These are phyloP conservation scores for Steatocranus sp. DNA, from an alignment of 2,797 vertebrate species.

Conservation along the genomic window DNA sequence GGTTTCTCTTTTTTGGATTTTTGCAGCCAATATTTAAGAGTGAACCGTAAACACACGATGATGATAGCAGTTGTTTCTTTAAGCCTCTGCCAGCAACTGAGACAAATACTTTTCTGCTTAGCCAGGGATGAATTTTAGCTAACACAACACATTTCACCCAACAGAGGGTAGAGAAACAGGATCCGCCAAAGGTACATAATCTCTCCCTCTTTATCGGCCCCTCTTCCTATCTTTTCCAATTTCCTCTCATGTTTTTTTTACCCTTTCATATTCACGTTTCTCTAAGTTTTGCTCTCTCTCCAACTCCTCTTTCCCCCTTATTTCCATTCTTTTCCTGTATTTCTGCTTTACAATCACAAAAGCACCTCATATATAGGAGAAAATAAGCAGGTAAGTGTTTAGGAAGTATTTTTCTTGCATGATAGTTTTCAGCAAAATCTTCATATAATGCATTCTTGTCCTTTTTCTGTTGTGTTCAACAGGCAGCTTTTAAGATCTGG, in stretches of 20 bases:
- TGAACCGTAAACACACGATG: not conserved
- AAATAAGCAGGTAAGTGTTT: conserved; percentile 3
- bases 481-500: conserved; percentile 38
- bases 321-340: not conserved
- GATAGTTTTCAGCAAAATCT: conserved; percentile 2
- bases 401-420: not conserved
- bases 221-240: not conserved
- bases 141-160: conserved; percentile 30
- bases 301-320: not conserved
- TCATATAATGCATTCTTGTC: conserved; percentile 6
- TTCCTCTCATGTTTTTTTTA: conserved; percentile 4
- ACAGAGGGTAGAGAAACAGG: conserved; percentile 19
- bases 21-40: not conserved
- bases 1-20: not conserved
- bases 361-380: not conserved
- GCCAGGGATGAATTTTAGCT: conserved; percentile 13
- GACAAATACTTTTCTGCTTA: conserved; percentile 35
- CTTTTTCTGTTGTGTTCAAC: conserved; percentile 30
- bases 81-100: conserved; percentile 4
- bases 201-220: not conserved
- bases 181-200: conserved; percentile 29
- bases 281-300: not conserved
- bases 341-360: conserved; percentile 7
- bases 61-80: not conserved
- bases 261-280: not conserved